Conservation (phyloP, 2,797 vertebrate genomes). For the Pterois miles region DNA sequence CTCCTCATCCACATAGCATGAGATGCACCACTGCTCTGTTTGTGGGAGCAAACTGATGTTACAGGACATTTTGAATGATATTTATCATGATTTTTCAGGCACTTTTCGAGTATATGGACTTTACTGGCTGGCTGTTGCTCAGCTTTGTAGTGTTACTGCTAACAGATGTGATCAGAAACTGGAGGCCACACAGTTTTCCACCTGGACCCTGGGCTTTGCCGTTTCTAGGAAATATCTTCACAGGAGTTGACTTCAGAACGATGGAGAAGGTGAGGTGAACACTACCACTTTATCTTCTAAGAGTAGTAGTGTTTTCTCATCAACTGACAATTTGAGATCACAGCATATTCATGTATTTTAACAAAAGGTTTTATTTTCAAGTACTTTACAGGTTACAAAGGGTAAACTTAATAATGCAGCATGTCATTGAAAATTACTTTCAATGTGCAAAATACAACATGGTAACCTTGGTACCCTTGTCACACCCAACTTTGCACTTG, state of each 20-base stretch:
- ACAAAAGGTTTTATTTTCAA: neutral
- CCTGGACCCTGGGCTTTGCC: constrained; percentile 84
- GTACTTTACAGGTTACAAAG: neutral
- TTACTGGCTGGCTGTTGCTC: constrained; percentile 65
- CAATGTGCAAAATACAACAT: too few relatives aligned
- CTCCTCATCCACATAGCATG: neutral
- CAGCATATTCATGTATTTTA: neutral
- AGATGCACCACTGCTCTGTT: too few relatives aligned
- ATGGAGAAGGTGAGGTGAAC: constrained; percentile 69
- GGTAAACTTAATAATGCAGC: neutral
- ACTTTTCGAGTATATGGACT: constrained; percentile 69
- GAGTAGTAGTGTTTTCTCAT: neutral
- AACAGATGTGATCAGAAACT: constrained; percentile 78
- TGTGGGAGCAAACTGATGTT: neutral
- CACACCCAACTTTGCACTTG: too few relatives aligned
- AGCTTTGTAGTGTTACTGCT: constrained; percentile 74
- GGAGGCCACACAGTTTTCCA: constrained; percentile 80
- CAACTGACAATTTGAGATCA: neutral
- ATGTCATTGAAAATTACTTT: too few relatives aligned
- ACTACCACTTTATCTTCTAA: neutral
- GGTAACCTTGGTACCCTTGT: too few relatives aligned
- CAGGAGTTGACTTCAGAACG: constrained; percentile 68
- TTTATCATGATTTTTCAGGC: constrained; percentile 72
- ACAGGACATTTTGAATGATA: neutral
- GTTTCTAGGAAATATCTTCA: constrained; percentile 85